Evolutionary conservation across 2,113 vertebrate species (phyloP).

Genomic region (Cariama cristata): DNA sequence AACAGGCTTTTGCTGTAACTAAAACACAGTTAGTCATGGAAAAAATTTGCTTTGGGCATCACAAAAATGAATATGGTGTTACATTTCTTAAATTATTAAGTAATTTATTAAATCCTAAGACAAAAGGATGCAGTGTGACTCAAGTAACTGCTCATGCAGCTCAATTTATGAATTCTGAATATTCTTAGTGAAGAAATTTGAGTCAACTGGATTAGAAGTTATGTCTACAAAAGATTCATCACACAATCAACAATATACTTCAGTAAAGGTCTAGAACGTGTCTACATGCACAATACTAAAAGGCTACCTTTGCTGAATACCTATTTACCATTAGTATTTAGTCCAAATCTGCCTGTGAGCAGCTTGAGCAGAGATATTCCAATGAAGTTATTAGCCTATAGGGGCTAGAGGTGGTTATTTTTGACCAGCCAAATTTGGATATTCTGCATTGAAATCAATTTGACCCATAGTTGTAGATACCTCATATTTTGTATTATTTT

Average conservation of each 20-base stretch:
- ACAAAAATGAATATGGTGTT: background rate
- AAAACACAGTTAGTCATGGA: background rate
- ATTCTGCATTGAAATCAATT: background rate
- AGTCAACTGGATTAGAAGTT: background rate
- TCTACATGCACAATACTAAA: background rate
- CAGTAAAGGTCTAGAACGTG: background rate
- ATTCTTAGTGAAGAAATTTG: background rate
- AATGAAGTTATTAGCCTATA: background rate
- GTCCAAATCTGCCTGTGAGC: background rate
- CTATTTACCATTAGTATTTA: background rate
- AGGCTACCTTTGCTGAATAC: background rate
- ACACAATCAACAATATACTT: background rate
- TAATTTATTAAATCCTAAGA: background rate
- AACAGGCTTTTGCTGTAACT: background rate
- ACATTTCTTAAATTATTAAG: background rate
- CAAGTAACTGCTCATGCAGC: background rate
- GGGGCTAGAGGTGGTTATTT: background rate
- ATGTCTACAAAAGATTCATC: background rate
- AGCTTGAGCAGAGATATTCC: background rate
- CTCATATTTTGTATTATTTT: constrained; percentile 26
- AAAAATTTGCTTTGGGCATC: background rate
- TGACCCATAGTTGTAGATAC: background rate
- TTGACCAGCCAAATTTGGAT: background rate
- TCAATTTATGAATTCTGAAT: background rate
- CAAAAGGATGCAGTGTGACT: background rate